These are phyloP conservation scores for Leucopsar rothschildi DNA, from an alignment of 2,113 vertebrate species.

Conservation along the genomic window DNA sequence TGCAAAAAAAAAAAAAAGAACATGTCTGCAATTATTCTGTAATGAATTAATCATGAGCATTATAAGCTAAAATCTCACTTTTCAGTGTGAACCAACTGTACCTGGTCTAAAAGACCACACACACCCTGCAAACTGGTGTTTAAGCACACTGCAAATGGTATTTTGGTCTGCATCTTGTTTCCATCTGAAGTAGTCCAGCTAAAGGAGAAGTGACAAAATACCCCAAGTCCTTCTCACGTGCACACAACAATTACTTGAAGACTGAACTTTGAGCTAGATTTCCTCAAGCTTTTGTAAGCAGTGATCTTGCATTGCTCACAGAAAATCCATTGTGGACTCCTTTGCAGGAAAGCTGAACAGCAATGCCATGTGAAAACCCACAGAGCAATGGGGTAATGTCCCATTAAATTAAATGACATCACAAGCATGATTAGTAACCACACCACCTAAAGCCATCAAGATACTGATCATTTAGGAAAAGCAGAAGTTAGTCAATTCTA, in stretches of 20 bases:
- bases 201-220: background rate
- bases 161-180: background rate
- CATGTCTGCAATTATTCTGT: background rate
- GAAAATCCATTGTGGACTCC: fast-evolving
- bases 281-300: background rate
- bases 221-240: background rate
- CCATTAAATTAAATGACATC: background rate
- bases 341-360: background rate
- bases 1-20: background rate
- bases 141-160: background rate
- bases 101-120: background rate
- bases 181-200: background rate
- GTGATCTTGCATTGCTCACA: background rate
- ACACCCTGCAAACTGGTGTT: background rate
- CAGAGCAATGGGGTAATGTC: background rate
- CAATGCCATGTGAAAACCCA: background rate
- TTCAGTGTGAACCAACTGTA: background rate
- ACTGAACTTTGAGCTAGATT: background rate
- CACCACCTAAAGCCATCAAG: background rate
- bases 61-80: background rate
- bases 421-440: background rate
- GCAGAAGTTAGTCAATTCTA: background rate
- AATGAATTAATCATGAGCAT: background rate
- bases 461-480: background rate
- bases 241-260: background rate